These are phyloP conservation scores for Apogon hyalosoma DNA, from an alignment of 2,797 vertebrate genomes.

Conservation along the genomic window DNA sequence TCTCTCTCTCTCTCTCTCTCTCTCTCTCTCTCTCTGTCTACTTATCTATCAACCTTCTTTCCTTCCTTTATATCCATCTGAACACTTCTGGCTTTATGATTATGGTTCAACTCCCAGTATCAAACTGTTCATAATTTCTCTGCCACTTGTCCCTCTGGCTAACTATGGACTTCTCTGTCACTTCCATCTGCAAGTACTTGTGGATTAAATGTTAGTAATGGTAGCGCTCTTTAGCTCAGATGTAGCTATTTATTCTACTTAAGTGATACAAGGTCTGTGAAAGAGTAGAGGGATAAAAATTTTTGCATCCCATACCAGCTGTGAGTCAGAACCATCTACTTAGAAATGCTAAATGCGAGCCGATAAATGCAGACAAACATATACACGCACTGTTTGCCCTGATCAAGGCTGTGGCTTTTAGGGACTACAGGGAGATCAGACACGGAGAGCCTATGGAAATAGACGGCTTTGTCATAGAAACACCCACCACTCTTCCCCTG, in stretches of 20 bases:
- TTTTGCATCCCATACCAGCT: conserved; percentile 88
- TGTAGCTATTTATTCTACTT: conserved; percentile 87
- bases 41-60: no score
- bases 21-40: neutral
- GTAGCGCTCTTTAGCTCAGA: conserved; percentile 91
- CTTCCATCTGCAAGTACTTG: conserved; percentile 34
- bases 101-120: conserved; percentile 84
- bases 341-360: conserved; percentile 66
- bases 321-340: conserved; percentile 87
- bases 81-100: conserved; percentile 84
- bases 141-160: conserved; percentile 63
- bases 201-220: conserved; percentile 66
- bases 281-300: conserved; percentile 78
- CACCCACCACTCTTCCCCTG: conserved; percentile 58
- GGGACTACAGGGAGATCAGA: conserved; percentile 91
- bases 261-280: conserved; percentile 84
- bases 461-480: conserved; percentile 79
- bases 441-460: conserved; percentile 88
- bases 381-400: conserved; percentile 88
- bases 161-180: conserved; percentile 17
- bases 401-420: conserved; percentile 93
- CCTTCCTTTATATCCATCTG: conserved; percentile 78
- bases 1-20: neutral
- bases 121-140: conserved; percentile 59
- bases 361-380: conserved; percentile 87